Evolutionary conservation across 2,113 vertebrate genomes (phyloP).

Genomic region (Lota lota): DNA sequence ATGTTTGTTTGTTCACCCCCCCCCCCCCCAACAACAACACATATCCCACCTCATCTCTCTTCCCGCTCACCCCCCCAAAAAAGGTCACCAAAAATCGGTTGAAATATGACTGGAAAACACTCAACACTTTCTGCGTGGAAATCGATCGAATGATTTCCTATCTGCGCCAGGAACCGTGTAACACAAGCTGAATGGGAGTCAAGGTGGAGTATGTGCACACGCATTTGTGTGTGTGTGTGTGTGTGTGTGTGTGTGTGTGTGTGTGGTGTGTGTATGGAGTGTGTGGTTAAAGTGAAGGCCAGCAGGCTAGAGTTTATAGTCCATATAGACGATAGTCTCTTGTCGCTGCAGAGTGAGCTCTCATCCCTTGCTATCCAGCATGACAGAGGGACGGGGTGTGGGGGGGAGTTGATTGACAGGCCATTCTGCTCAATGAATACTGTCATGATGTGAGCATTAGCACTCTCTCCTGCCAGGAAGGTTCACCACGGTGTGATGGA

Average conservation of each 20-base stretch:
- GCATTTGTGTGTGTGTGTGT: slow-evolving; percentile 8
- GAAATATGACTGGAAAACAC: slow-evolving; percentile 54
- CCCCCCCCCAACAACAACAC: slow-evolving; percentile 27
- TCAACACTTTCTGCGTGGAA: slow-evolving; percentile 50
- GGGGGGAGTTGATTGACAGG: slow-evolving; percentile 50
- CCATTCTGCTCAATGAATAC: slow-evolving; percentile 59
- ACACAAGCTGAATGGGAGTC: slow-evolving; percentile 42
- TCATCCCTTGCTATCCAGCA: slow-evolving; percentile 39
- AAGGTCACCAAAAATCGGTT: slow-evolving; percentile 24
- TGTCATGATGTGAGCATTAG: slow-evolving; percentile 63
- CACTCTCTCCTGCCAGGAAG: slow-evolving; percentile 51
- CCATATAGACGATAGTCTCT: slow-evolving; percentile 46
- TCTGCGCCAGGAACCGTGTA: slow-evolving; percentile 38
- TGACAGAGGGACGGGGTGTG: background rate
- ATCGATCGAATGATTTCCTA: slow-evolving; percentile 69
- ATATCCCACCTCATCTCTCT: too few relatives aligned
- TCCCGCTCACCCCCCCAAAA: too few relatives aligned
- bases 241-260: too few relatives aligned
- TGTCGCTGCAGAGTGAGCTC: slow-evolving; percentile 50
- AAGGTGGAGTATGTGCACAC: slow-evolving; percentile 12
- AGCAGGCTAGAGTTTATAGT: slow-evolving; percentile 13
- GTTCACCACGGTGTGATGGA: slow-evolving; percentile 47
- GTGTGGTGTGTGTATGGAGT: slow-evolving; percentile 5
- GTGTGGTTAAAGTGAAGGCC: slow-evolving; percentile 28
- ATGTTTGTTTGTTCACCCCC: slow-evolving; percentile 25